Percentiles rank a stretch among this genome's conserved stretches.
Evolutionary conservation across 2,113 vertebrate species (phyloP).

Genomic region (Saccopteryx bilineata): DNA sequence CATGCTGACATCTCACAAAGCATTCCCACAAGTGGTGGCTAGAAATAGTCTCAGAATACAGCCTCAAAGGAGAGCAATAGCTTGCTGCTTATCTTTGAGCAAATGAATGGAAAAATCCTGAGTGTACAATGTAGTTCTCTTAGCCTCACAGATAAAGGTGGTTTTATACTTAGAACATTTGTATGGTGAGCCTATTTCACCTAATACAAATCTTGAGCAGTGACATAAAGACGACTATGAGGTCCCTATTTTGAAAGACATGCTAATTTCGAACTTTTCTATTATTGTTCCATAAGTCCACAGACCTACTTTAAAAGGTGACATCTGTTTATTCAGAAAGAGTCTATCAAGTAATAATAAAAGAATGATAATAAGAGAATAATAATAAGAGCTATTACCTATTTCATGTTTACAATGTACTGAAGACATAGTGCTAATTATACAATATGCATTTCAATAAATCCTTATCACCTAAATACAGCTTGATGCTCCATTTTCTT

Average conservation of each 20-base stretch:
- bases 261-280: neutral
- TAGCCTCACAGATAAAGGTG: conserved; percentile 82
- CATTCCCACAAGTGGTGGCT: conserved; percentile 88
- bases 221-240: conserved; percentile 49
- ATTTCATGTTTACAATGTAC: neutral
- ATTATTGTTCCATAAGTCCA: conserved; percentile 8
- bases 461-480: conserved; percentile 73
- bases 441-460: neutral
- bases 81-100: conserved; percentile 89
- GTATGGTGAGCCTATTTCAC: conserved; percentile 57
- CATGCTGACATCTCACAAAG: conserved; percentile 92
- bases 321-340: conserved; percentile 27
- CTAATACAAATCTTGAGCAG: conserved; percentile 47
- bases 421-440: neutral
- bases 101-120: conserved; percentile 88
- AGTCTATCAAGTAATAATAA: neutral
- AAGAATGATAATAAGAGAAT: neutral
- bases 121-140: conserved; percentile 83
- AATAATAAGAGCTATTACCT: neutral
- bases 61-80: conserved; percentile 87
- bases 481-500: conserved; percentile 71
- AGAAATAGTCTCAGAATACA: conserved; percentile 90
- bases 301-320: neutral
- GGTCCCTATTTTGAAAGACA: neutral
- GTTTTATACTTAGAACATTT: conserved; percentile 76